Percentiles rank a stretch among this genome's conserved stretches.
Evolutionary conservation across 2,888 invertebrate species (phyloP).

Genomic region (Odontomyia ornata): DNA sequence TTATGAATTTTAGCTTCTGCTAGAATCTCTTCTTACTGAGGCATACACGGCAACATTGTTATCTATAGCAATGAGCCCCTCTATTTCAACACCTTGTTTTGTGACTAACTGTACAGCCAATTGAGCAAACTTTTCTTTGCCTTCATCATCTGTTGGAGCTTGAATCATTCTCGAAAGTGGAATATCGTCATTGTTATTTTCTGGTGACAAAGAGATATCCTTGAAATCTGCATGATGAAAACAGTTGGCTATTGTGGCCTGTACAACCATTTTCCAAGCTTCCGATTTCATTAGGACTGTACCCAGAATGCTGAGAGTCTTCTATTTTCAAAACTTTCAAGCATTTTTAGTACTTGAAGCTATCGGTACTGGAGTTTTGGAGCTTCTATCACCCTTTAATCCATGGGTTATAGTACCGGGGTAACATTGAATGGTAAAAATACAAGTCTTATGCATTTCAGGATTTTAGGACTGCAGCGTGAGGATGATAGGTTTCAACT

Average conservation of each 20-base stretch:
- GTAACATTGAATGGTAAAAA: no score
- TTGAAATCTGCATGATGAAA: constrained; percentile 23
- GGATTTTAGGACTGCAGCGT: no score
- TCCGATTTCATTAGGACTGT: not conserved
- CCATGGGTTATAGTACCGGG: constrained; percentile 20
- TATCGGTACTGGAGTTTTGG: constrained; percentile 6
- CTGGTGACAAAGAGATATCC: not conserved
- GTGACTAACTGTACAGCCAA: constrained; percentile 10
- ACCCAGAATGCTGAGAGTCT: constrained; percentile 7
- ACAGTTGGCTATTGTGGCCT: not conserved
- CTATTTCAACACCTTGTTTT: constrained; percentile 14
- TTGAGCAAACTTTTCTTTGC: not conserved
- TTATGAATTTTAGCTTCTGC: no score
- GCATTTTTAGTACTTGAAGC: constrained; percentile 19
- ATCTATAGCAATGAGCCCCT: no score
- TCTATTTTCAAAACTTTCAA: constrained; percentile 7
- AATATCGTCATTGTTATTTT: not conserved
- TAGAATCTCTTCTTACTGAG: no score
- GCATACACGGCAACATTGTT: no score
- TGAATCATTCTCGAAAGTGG: constrained; percentile 6
- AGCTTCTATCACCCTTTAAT: constrained; percentile 16
- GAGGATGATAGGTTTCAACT: no score
- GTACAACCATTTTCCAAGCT: not conserved
- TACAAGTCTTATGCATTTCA: no score
- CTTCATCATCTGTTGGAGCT: constrained; percentile 6